phyloP scores from a whole-genome alignment of 2,113 vertebrate genomes.

The Muntiacus reevesi region DNA sequence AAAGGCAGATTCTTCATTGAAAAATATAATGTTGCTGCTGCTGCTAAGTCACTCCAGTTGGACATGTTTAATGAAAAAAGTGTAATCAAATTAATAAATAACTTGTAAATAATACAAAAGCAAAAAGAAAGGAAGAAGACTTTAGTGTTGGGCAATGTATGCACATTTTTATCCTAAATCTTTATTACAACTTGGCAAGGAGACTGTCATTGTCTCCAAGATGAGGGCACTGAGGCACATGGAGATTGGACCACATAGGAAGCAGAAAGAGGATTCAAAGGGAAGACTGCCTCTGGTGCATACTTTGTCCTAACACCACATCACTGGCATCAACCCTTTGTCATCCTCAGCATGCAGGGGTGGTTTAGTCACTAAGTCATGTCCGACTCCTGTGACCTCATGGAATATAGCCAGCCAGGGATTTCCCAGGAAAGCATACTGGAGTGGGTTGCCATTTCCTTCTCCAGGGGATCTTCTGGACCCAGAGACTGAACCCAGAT shows the following conservation, averaged over 20 bases:
- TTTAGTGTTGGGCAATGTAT: background rate
- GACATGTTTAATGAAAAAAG: background rate
- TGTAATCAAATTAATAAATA: background rate
- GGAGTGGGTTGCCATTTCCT: background rate
- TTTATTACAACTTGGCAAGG: background rate
- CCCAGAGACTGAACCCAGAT: background rate
- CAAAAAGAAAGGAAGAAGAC: background rate
- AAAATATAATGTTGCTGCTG: background rate
- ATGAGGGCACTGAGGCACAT: background rate
- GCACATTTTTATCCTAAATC: background rate
- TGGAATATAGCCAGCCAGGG: background rate
- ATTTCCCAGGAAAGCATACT: background rate
- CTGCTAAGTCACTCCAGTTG: too few species aligned
- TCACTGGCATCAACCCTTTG: background rate
- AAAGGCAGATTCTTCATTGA: background rate
- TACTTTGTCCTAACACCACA: background rate
- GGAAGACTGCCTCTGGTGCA: background rate
- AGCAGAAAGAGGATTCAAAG: background rate
- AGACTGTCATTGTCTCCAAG: background rate
- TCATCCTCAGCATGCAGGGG: background rate
- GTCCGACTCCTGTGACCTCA: background rate
- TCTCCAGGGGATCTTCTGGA: background rate
- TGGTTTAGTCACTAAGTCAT: background rate
- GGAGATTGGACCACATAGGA: background rate
- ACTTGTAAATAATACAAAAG: background rate